A percentile compares a stretch with the other conserved stretches of the same genome.
These are phyloP conservation scores for Peromyscus maniculatus DNA, from an alignment of 2,113 vertebrate genomes.

Conservation along the genomic window DNA sequence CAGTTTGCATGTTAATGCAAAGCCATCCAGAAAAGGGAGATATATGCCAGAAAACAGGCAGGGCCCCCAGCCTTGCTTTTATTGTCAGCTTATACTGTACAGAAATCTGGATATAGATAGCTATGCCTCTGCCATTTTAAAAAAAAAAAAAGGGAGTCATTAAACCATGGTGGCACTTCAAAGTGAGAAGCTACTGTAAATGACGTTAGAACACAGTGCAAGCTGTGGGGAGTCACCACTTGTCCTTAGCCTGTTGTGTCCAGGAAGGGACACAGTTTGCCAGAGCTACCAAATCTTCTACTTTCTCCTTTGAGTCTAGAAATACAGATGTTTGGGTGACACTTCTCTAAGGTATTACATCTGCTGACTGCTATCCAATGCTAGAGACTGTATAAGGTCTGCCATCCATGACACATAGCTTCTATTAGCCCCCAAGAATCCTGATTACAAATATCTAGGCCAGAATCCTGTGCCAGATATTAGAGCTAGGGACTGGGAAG, in stretches of 20 bases:
- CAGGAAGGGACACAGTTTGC: neutral
- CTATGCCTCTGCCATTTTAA: neutral
- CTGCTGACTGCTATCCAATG: too few relatives aligned
- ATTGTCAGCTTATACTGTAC: neutral
- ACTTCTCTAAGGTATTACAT: neutral
- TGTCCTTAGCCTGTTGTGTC: neutral
- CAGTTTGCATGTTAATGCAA: neutral
- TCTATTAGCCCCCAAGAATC: neutral
- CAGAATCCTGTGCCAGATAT: neutral
- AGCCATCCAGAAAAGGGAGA: neutral
- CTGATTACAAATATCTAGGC: neutral
- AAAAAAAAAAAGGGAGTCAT: neutral
- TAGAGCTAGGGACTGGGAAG: rapidly evolving
- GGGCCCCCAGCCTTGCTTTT: neutral
- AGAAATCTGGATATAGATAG: neutral
- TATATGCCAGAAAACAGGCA: neutral
- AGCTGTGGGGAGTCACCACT: rapidly evolving
- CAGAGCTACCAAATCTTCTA: too few relatives aligned
- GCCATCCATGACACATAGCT: neutral
- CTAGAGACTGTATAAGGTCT: rapidly evolving
- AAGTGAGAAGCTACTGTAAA: neutral
- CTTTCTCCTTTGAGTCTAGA: neutral
- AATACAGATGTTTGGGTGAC: neutral
- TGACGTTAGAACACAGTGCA: rapidly evolving
- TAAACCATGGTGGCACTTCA: neutral